Conservation (phyloP, 2,113 vertebrate genomes). For the Lamprologus lemairii region DNA sequence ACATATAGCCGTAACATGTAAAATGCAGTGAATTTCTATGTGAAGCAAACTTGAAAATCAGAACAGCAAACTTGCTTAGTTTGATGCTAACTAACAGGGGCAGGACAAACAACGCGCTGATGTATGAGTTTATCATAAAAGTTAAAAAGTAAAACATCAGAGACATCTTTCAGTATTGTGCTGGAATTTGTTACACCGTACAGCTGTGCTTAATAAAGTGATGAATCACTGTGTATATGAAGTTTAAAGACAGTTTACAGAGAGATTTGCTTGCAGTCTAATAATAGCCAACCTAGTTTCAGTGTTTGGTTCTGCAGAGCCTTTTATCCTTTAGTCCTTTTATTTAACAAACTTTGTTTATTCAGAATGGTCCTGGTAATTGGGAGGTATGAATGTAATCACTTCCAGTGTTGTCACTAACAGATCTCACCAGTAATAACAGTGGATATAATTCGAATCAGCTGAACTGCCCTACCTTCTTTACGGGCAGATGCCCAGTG, state of each 20-base stretch:
- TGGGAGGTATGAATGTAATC: not conserved
- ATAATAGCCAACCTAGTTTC: not conserved
- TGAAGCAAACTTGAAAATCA: not conserved
- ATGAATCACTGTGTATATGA: not conserved
- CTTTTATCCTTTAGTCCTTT: not conserved
- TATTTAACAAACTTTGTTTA: not conserved
- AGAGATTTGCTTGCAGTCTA: not conserved
- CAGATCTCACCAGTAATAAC: not conserved
- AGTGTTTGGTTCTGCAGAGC: not conserved
- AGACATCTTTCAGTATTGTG: not conserved
- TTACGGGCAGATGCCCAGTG: not conserved
- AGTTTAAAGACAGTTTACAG: not conserved
- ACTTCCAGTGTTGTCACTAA: not conserved
- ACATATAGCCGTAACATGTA: not conserved
- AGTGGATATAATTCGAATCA: not conserved
- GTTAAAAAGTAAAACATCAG: not conserved
- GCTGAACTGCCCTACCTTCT: not conserved
- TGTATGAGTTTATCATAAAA: not conserved
- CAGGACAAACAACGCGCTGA: rapidly evolving
- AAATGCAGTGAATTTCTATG: not conserved
- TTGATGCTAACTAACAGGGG: not conserved
- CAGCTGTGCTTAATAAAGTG: conserved; percentile 17
- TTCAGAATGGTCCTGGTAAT: not conserved
- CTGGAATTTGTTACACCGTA: not conserved
- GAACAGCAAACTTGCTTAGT: not conserved